Base-by-base conservation (phyloP, 2,797 vertebrate genomes). In the Hemitrygon akajei region DNA sequence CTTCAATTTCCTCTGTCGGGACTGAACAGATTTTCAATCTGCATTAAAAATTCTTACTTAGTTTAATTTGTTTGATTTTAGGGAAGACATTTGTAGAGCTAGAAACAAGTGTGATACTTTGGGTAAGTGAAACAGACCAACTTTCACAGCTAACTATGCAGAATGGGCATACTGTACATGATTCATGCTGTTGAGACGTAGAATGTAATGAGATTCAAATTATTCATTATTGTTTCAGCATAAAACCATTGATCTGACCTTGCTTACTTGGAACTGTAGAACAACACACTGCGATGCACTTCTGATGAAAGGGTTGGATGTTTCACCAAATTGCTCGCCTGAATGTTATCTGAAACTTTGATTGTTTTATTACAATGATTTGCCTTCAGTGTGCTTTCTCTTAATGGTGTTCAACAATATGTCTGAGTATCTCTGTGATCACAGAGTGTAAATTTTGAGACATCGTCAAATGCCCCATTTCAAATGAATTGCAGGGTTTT, bases 21-120 rank as follows among this genome's bases (percentile, higher is more conserved):
- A 25, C 93, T 86, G 81, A 81, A 66, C 76, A 93, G 93, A 93
- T 82, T 81, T 93, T 81, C 40, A 82, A 66, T 86, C 60, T 81
- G 34, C 40, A 69, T 82, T 93, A 81, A 86, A 89, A 93, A 93
- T 93, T 93, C 91, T 93, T 75, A 93, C 73, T 37, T 92, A 93
- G 91, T 93, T 93, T 93, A 86, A 81, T 93, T 93, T 93, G 93
- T 93, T 93, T 93, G 91, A 84, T 94, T 93, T 94, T 95, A 99
- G 99, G 96, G 98, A 99, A 96, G 99, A 99, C 96, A 99, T 99
- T 95, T 99, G 98, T 96, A 97, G 98, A 94, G 97, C 98, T 56
- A 98, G 97, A 97, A 98, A 99, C 95, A 99, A 98, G 96, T 99
- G 99, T 94, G 98, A 99, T 96, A 99, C 98, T 0, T 96, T 99